phyloP scores from a whole-genome alignment of 2,113 vertebrate genomes.

The Nycticryphes semicollaris region DNA sequence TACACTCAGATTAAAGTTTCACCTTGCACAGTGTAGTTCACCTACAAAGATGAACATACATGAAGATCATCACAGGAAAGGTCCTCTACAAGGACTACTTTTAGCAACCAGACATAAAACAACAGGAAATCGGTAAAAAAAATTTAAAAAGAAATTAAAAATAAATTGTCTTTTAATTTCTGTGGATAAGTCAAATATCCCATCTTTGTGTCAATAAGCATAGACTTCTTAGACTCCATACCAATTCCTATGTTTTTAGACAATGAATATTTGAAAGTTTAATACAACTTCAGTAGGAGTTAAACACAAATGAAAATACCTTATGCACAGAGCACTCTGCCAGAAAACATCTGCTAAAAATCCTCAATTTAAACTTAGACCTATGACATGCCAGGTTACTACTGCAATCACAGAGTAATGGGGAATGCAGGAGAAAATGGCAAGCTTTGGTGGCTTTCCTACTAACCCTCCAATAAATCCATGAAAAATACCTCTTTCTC shows the following conservation, averaged over 20 bases:
- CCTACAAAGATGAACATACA: not conserved
- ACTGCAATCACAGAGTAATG: not conserved
- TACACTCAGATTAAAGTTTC: not conserved
- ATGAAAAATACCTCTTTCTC: not conserved
- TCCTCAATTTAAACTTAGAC: not conserved
- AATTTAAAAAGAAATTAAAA: not conserved
- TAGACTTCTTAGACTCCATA: not conserved
- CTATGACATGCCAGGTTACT: not conserved
- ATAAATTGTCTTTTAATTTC: not conserved
- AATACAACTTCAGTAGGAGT: not conserved
- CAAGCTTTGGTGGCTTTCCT: not conserved
- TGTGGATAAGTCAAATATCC: not conserved
- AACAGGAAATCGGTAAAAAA: not conserved
- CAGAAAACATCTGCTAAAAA: conserved; percentile 46
- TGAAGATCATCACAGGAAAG: not conserved
- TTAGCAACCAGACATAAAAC: not conserved
- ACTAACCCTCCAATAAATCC: not conserved
- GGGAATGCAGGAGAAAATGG: not conserved
- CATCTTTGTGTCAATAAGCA: not conserved
- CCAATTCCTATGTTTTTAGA: not conserved
- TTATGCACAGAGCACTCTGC: not conserved
- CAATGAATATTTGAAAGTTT: not conserved
- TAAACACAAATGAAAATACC: conserved; percentile 34
- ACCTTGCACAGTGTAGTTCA: not conserved
- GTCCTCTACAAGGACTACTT: not conserved